Conservation (phyloP, 2,888 invertebrate genomes). For the Pterostichus madidus region DNA sequence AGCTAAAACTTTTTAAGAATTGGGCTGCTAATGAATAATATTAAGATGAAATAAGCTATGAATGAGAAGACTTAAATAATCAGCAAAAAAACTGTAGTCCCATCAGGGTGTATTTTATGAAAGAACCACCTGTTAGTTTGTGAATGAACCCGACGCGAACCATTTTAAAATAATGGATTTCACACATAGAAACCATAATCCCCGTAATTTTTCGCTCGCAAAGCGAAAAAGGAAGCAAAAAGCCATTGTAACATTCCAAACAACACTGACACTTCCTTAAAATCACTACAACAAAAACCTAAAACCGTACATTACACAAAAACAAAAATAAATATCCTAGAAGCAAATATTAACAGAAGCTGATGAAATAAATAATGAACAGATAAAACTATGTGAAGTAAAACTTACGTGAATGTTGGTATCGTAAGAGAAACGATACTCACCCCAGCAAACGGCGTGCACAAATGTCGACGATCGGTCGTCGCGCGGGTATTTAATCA, state of each 20-base stretch:
- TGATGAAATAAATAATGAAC: neutral
- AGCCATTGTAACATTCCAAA: neutral
- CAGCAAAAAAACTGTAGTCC: neutral
- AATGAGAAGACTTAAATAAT: no score
- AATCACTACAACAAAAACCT: neutral
- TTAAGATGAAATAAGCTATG: neutral
- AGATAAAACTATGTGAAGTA: conserved; percentile 12
- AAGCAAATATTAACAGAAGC: conserved; percentile 24
- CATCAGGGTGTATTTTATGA: conserved; percentile 47
- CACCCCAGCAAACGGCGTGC: conserved; percentile 56
- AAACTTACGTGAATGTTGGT: conserved; percentile 17
- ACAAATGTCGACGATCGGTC: conserved; percentile 33
- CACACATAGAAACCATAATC: conserved; percentile 1
- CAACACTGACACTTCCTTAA: neutral
- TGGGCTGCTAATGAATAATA: neutral
- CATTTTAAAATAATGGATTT: conserved; percentile 46
- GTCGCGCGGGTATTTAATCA: conserved; percentile 60
- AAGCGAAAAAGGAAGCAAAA: neutral
- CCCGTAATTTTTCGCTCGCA: no score
- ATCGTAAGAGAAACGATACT: conserved; percentile 32
- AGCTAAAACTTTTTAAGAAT: no score
- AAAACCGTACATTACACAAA: neutral
- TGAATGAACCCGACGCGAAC: conserved; percentile 57
- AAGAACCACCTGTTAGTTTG: conserved; percentile 67
- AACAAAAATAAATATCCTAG: neutral